phyloP scores from a whole-genome alignment of 2,797 vertebrate genomes.

The Pygocentrus nattereri region DNA sequence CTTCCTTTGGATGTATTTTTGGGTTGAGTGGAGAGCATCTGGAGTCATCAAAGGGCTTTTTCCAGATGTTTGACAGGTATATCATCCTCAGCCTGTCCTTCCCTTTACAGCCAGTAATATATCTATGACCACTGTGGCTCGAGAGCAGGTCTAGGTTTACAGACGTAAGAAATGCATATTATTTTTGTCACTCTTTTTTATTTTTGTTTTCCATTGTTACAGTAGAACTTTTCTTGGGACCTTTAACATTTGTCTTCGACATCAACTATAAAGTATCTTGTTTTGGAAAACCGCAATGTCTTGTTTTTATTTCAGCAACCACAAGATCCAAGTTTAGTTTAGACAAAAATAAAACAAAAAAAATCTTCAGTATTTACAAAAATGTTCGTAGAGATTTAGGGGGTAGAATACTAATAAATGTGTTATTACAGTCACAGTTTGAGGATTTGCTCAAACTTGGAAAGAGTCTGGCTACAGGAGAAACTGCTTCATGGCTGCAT shows the following conservation, averaged over 20 bases:
- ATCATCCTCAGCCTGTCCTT: constrained; percentile 77
- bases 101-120: constrained; percentile 82
- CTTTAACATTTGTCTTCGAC: constrained; percentile 88
- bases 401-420: background rate
- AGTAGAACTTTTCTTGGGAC: constrained; percentile 79
- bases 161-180: constrained; percentile 81
- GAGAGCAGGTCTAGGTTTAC: constrained; percentile 82
- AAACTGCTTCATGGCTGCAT: background rate
- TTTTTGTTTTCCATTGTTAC: constrained; percentile 83
- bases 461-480: background rate
- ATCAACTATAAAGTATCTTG: constrained; percentile 88
- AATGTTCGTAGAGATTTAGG: background rate
- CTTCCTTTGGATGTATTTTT: constrained; percentile 65
- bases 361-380: background rate
- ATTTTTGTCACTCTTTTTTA: constrained; percentile 71
- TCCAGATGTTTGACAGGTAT: constrained; percentile 72
- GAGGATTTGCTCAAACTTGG: background rate
- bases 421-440: background rate
- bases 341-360: background rate
- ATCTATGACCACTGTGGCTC: constrained; percentile 87
- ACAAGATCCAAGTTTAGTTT: background rate
- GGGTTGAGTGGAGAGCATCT: constrained; percentile 71
- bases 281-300: constrained; percentile 81
- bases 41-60: constrained; percentile 77
- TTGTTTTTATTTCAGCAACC: constrained; percentile 70